These are phyloP conservation scores for Anagrus nilaparvatae DNA, from an alignment of 1,140 invertebrate species.

Conservation along the genomic window DNA sequence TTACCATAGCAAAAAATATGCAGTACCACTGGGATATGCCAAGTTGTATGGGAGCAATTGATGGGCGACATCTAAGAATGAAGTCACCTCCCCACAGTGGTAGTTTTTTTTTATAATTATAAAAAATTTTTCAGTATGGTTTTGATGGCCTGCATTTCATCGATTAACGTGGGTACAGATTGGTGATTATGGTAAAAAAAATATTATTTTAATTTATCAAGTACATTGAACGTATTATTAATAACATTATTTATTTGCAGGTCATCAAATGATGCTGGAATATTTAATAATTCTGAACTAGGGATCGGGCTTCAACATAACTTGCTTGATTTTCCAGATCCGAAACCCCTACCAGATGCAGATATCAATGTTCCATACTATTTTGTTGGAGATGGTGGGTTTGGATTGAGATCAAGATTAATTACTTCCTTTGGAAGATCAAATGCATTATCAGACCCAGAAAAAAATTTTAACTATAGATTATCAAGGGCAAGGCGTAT, in stretches of 20 bases:
- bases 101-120: constrained; percentile 38
- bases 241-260: background rate
- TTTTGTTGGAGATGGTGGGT: constrained; percentile 42
- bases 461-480: constrained; percentile 34
- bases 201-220: too few species aligned
- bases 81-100: constrained; percentile 26
- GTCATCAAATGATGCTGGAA: background rate
- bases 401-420: constrained; percentile 33
- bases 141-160: constrained; percentile 32
- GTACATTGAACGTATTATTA: background rate
- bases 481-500: constrained; percentile 32
- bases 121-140: constrained; percentile 37
- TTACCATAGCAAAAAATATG: constrained; percentile 26
- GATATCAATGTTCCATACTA: constrained; percentile 9
- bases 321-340: background rate
- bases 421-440: constrained; percentile 39
- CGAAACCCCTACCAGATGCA: constrained; percentile 2
- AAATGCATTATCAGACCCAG: constrained; percentile 21
- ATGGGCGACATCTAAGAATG: constrained; percentile 32
- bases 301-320: background rate
- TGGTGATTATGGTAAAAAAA: constrained; percentile 29
- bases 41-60: constrained; percentile 28
- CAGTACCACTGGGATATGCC: constrained; percentile 28
- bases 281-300: background rate
- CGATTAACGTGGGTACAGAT: constrained; percentile 31